These are phyloP conservation scores for Callocephalon fimbriatum DNA, from an alignment of 2,113 vertebrate species.

Conservation along the genomic window DNA sequence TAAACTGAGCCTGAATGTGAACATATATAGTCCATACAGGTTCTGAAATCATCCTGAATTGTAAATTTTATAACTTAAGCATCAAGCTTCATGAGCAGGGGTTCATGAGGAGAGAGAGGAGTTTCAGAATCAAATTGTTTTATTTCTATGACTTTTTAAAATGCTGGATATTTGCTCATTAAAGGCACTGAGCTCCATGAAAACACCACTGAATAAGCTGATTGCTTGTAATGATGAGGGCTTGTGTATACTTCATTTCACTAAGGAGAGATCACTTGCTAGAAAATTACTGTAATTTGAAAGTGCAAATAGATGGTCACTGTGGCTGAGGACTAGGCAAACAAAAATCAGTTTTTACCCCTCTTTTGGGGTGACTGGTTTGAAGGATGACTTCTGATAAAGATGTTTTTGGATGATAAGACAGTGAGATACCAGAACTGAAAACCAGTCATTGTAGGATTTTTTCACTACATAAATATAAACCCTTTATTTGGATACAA, in stretches of 20 bases:
- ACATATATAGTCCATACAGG: neutral
- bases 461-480: neutral
- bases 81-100: neutral
- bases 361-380: neutral
- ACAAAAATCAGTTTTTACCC: fast-evolving
- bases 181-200: neutral
- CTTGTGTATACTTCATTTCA: neutral
- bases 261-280: neutral
- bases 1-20: neutral
- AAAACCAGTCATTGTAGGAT: neutral
- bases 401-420: neutral
- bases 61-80: neutral
- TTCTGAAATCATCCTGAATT: neutral
- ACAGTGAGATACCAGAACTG: neutral
- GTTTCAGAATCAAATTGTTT: neutral
- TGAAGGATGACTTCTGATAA: neutral
- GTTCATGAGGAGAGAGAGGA: neutral
- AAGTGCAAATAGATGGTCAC: neutral
- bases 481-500: neutral
- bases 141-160: neutral
- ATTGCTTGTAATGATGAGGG: neutral
- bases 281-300: neutral
- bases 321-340: neutral
- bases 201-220: neutral
- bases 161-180: neutral